Conservation (phyloP, 2,797 vertebrate species). For the Brotula barbata region DNA sequence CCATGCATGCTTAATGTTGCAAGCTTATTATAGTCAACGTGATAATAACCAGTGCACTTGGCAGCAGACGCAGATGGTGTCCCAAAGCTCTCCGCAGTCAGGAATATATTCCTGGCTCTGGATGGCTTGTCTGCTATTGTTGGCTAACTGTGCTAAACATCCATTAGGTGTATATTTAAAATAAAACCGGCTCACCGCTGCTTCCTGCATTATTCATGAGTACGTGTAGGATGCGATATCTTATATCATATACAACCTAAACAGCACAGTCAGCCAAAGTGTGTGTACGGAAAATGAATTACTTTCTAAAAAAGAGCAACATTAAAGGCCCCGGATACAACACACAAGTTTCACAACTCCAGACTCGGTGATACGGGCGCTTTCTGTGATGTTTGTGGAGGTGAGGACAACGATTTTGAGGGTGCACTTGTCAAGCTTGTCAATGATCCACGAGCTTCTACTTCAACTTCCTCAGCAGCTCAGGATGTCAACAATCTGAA, state of each 20-base stretch:
- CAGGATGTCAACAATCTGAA: no score
- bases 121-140: slow-evolving; percentile 44
- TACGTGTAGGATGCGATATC: no score
- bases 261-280: slow-evolving; percentile 12
- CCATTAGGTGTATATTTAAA: slow-evolving; percentile 60
- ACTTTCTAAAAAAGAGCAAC: slow-evolving; percentile 18
- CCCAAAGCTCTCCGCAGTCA: slow-evolving; percentile 45
- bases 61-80: slow-evolving; percentile 56
- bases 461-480: no score
- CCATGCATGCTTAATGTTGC: slow-evolving; percentile 45
- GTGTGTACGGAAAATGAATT: slow-evolving; percentile 12
- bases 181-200: slow-evolving; percentile 36
- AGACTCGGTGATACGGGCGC: no score
- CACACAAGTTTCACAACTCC: no score
- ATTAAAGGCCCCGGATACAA: no score
- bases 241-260: neutral
- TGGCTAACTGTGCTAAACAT: slow-evolving; percentile 54
- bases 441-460: no score
- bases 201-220: slow-evolving; percentile 37
- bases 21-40: slow-evolving; percentile 50
- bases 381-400: no score
- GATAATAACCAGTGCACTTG: slow-evolving; percentile 59
- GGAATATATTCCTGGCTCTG: slow-evolving; percentile 43
- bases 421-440: no score
- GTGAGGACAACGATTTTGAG: no score